A percentile compares a stretch with the other conserved stretches of the same genome.
Evolutionary conservation across 1,140 invertebrate genomes (phyloP).

Genomic region (Hycleus cichorii): DNA sequence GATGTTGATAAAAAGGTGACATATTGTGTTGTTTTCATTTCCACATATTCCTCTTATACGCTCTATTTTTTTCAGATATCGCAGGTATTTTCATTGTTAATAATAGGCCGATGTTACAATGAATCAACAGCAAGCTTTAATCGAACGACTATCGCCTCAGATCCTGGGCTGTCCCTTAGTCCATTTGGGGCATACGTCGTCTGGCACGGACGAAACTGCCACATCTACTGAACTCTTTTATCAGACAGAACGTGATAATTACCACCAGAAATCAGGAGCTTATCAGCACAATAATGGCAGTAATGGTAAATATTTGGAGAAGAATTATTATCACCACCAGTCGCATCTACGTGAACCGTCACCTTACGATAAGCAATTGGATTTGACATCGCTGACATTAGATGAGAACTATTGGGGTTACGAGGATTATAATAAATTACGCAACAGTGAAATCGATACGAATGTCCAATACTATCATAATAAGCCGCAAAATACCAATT

Average conservation of each 20-base stretch:
- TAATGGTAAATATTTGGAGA: conserved; percentile 16
- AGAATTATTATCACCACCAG: conserved; percentile 23
- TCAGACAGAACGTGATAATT: conserved; percentile 13
- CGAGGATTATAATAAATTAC: conserved; percentile 28
- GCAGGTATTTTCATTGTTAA: too few relatives aligned
- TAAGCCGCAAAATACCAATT: conserved; percentile 31
- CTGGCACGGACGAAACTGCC: conserved; percentile 23
- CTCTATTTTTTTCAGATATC: too few relatives aligned
- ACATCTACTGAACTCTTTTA: conserved; percentile 20
- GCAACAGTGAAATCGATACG: conserved; percentile 21
- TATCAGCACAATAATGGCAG: not conserved
- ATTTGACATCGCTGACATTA: conserved; percentile 35
- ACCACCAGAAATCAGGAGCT: not conserved
- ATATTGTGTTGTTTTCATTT: too few relatives aligned
- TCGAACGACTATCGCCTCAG: conserved; percentile 39
- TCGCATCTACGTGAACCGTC: conserved; percentile 21
- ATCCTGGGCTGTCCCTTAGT: conserved; percentile 51
- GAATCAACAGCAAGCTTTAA: conserved; percentile 31
- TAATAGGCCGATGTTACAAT: conserved; percentile 10
- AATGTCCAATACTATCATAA: conserved; percentile 17
- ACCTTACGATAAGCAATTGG: conserved; percentile 16
- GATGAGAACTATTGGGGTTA: conserved; percentile 38
- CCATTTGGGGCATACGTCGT: conserved; percentile 48
- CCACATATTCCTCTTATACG: too few relatives aligned
- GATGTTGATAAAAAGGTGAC: too few relatives aligned